Evolutionary conservation across 2,797 vertebrate species (phyloP), one percentile per base, ranked within the genome.

Genomic region (Gallinago solitaria): DNA sequence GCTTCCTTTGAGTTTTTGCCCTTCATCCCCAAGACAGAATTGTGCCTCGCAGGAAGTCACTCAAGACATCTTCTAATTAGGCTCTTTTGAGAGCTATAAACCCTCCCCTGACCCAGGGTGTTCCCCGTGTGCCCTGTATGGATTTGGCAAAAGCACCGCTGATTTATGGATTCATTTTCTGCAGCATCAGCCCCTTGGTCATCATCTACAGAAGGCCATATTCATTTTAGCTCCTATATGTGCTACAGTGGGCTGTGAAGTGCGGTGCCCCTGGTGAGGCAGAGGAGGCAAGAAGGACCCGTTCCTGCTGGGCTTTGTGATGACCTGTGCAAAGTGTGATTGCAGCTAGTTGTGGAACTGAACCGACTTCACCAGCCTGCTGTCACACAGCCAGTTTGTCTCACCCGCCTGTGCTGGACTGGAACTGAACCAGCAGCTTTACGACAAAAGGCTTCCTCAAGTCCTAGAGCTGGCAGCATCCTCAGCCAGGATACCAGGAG

Each of bases 1-100:
- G 37, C 84, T 97, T 98, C 96, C 97, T 95, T 69, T 87, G 50
- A 81, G 87, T 45, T 85, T 87, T 93, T 25, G 59, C 81, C 83
- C 96, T 92, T 60, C 83, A 74, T 90, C 39, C 90, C 84, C 71
- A 53, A 89, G 79, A 24, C 67, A 60, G 80, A 81, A 82, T 3
- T 70, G 81, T 92, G 88, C 78, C 83, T 82, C 43, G 90, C 78
- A 94, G 95, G 95, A 97, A 97, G 48, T 47, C 83, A 43, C 87
- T 81, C 64, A 77, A 86, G 53, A 30, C 77, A 73, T 83, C 88
- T 93, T 69, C 70, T 89, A 61, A 93, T 47, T 4, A 97, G 61
- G 53, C 56, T 56, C 56, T 50, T 87, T 12, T 4, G 86, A 83
- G 86, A 90, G 70, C 77, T 56, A 6, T 11, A 51, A 82, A 39